Base-by-base conservation (phyloP, 2,113 vertebrate genomes). In the Lepus timidus region DNA sequence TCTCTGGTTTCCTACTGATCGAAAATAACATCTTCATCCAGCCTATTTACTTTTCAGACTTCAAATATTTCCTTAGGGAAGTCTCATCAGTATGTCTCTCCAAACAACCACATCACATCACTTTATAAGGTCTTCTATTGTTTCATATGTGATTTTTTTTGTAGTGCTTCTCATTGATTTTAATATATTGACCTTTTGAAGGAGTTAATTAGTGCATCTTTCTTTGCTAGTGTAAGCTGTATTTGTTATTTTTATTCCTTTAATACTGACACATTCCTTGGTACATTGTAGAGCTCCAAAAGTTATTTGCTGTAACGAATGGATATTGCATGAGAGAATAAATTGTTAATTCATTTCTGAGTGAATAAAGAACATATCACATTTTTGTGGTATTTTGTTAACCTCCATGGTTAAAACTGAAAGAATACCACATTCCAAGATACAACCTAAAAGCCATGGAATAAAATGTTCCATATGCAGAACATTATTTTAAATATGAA, bases 301-400 rank as follows among this genome's bases (percentile, higher is more conserved):
- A 88, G 70, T 52, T 58, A 71, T 76, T 88, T 81, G 25, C 88
- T 84, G 51, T n/a, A 80, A 79, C n/a, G 10, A 94, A 70, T 86
- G 22, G 73, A 33, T 92, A 68, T 25, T 92, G 76, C 81, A 9
- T 31, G 44, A 88, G 62, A 8, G 8, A 92, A 74, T 79, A 90
- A 79, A 84, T 73, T 23, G 64, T 20, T 74, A 82, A 87, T 68
- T 27, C 19, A 79, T 74, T 73, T 13, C 73, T 70, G n/a, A 80
- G 29, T 83, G 51, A 78, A 51, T 90, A 74, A 95, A 71, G 25
- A 31, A 44, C 13, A 33, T 33, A 58, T 65, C 5, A 68, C 9
- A 80, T 27, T 92, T 91, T 92, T 73, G 25, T 88, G 51, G 8
- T 49, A 58, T n/a, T 70, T 88, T 76, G 6, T 19, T 82, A 52